Evolutionary conservation across 1,140 invertebrate genomes (phyloP), one percentile per base, ranked within the genome.

Genomic region (Drosophila setifemur): DNA sequence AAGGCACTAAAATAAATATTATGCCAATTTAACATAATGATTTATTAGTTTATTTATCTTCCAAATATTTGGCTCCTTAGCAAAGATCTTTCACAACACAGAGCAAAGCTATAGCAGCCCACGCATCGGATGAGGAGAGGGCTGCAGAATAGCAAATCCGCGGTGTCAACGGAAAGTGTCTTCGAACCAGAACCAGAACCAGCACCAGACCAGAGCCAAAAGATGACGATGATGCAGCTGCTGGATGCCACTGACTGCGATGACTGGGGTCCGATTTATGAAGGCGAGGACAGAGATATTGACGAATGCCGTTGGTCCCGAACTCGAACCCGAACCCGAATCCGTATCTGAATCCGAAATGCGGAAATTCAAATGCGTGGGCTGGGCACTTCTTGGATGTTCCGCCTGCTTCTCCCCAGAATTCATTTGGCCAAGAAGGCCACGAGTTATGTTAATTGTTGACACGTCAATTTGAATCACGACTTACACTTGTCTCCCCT

Each of bases 11-110:
- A 67, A 79, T 85, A 75, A 85, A 71, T 79, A 71, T 43, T 63
- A 58, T 68, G 79, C 66, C 79, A 85, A 85, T 85, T 85, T 85
- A 85, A 85, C 79, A 85, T 75, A 79, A 85, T 85, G 79, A 85
- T 85, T 85, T 85, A 85, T 85, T 85, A 68, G 70, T 58, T 79
- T 85, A 85, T 85, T 85, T 85, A 85, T 85, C 73, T 79, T 53
- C 26, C 66, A 85, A 85, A 85, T 71, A 83, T 72, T 74, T 82
- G 68, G 54, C 45, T 57, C 69, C 74, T 50, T 37, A 76, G 70
- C 66, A 52, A 31, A 79, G 70, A 54, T 82, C 77, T 83, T 83
- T 85, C 78, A 73, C 69, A 83, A 83, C 55, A 74, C 18, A 57
- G 35, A 42, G 9, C 26, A 49, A 54, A 71, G 29, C 50, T 45